Conservation (phyloP, 2,888 invertebrate species). For the Theretra japonica region DNA sequence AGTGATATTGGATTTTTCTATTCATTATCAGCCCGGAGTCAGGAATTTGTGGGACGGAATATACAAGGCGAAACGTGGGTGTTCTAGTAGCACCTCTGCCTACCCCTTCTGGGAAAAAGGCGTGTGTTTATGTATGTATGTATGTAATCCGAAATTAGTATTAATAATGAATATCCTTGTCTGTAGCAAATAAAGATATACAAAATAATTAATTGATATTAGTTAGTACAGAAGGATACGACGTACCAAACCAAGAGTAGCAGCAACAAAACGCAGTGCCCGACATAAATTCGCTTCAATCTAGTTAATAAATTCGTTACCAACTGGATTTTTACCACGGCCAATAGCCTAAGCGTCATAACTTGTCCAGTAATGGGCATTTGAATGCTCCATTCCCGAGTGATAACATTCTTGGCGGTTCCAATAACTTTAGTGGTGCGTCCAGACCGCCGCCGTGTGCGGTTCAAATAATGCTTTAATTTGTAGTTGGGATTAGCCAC, state of each 20-base stretch:
- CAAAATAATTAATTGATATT: too few relatives aligned
- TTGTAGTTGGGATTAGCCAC: slow-evolving; percentile 65
- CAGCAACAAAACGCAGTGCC: background rate
- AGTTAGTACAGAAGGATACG: background rate
- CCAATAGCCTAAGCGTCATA: slow-evolving; percentile 22
- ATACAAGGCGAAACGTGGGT: too few relatives aligned
- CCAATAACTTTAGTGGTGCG: slow-evolving; percentile 23
- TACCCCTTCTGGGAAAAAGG: too few relatives aligned
- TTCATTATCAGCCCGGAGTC: too few relatives aligned
- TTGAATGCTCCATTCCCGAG: slow-evolving; percentile 20
- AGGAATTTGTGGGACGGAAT: too few relatives aligned
- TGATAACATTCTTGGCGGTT: slow-evolving; percentile 26
- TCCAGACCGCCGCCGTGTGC: slow-evolving; percentile 55
- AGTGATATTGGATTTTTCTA: too few relatives aligned
- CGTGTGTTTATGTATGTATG: too few relatives aligned
- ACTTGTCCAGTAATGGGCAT: slow-evolving; percentile 25
- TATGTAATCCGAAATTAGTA: too few relatives aligned
- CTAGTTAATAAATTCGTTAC: slow-evolving; percentile 11
- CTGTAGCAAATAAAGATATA: too few relatives aligned
- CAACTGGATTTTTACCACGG: slow-evolving; percentile 26
- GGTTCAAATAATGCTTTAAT: slow-evolving; percentile 66
- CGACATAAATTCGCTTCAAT: background rate
- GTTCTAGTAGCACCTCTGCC: too few relatives aligned
- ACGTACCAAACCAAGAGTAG: background rate
- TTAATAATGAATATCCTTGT: too few relatives aligned